phyloP scores from a whole-genome alignment of 2,797 vertebrate genomes.

The Melanotaenia pygmaea region DNA sequence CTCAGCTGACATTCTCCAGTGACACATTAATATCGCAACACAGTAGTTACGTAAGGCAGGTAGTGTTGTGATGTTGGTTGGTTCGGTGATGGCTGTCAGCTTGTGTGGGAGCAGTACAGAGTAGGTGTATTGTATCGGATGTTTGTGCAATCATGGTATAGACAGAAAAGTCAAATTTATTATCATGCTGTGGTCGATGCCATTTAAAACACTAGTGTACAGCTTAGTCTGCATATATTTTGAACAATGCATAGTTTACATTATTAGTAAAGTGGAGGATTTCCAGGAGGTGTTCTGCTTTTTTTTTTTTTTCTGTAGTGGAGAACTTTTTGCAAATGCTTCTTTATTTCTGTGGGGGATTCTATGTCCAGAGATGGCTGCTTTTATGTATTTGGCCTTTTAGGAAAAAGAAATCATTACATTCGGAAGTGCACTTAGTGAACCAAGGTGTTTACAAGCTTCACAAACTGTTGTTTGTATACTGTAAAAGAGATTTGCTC shows the following conservation, averaged over 20 bases:
- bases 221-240: conserved; percentile 68
- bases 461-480: conserved; percentile 57
- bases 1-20: conserved; percentile 40
- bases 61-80: conserved; percentile 18
- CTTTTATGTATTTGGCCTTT: conserved; percentile 49
- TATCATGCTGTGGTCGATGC: conserved; percentile 50
- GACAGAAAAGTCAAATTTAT: conserved; percentile 56
- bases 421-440: conserved; percentile 72
- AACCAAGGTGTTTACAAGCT: conserved; percentile 45
- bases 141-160: conserved; percentile 73
- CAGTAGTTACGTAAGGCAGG: not conserved
- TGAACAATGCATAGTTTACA: conserved; percentile 65
- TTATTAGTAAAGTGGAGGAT: conserved; percentile 57
- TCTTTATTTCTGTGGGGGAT: conserved; percentile 52
- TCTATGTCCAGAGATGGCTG: conserved; percentile 49
- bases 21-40: conserved; percentile 19
- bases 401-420: conserved; percentile 29
- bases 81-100: conserved; percentile 32
- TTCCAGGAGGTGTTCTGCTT: conserved; percentile 46
- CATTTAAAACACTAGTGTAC: conserved; percentile 80
- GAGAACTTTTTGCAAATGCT: conserved; percentile 53
- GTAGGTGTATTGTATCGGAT: conserved; percentile 52
- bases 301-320: conserved; percentile 38
- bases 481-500: conserved; percentile 58
- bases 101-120: conserved; percentile 16